Evolutionary conservation across 2,888 invertebrate species (phyloP).

Genomic region (Limenitis camilla): DNA sequence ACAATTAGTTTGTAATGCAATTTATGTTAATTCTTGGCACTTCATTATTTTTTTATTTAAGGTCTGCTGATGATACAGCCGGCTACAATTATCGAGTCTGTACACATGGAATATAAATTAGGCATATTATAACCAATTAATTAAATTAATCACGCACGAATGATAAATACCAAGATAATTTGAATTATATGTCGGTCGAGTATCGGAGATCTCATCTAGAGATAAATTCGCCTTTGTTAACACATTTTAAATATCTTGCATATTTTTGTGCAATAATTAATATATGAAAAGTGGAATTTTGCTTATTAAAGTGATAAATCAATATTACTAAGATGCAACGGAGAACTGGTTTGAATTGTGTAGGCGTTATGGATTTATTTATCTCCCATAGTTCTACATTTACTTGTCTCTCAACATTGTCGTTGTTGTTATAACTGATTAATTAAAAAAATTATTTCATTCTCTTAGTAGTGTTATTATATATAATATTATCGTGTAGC

Average conservation of each 20-base stretch:
- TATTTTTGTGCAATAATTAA: too few species aligned
- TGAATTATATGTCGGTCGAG: not conserved
- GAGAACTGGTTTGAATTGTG: constrained; percentile 3
- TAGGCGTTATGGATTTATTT: constrained; percentile 14
- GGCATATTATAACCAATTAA: constrained; percentile 14
- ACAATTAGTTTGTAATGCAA: not conserved
- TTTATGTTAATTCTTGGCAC: constrained; percentile 3
- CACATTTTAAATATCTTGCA: too few species aligned
- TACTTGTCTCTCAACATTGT: constrained; percentile 2
- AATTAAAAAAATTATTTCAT: not conserved
- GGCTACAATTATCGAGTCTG: constrained; percentile 11
- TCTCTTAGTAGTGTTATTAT: not conserved
- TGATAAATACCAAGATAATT: constrained; percentile 4
- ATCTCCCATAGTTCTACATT: constrained; percentile 6
- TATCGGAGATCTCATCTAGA: not conserved
- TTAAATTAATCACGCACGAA: constrained; percentile 8
- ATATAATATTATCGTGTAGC: not conserved
- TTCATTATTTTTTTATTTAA: constrained; percentile 5
- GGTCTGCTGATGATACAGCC: constrained; percentile 10
- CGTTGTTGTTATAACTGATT: not conserved
- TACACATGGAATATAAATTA: constrained; percentile 21
- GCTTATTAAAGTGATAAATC: not conserved
- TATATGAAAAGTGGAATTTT: too few species aligned
- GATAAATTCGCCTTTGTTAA: too few species aligned
- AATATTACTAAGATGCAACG: constrained; percentile 4